phyloP scores from a whole-genome alignment of 2,888 invertebrate species.

The Phaedon cochleariae region DNA sequence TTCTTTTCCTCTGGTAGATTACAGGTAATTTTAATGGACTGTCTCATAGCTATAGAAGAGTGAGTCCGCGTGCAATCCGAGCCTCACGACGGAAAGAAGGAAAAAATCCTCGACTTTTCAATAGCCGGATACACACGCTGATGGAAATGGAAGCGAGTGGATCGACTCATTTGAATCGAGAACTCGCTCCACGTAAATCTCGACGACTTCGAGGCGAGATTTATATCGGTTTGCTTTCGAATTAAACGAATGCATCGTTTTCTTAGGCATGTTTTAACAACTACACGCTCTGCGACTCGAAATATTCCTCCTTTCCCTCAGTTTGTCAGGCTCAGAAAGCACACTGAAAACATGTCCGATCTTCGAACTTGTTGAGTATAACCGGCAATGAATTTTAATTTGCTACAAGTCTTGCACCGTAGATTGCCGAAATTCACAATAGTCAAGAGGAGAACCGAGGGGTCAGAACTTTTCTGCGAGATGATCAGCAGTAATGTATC shows the following conservation, averaged over 20 bases:
- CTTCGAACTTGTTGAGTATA: too few species aligned
- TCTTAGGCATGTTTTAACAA: slow-evolving; percentile 7
- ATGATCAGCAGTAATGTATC: too few species aligned
- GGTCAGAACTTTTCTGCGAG: too few species aligned
- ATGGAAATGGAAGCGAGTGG: slow-evolving; percentile 36
- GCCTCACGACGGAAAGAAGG: neutral
- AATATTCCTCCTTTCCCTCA: neutral
- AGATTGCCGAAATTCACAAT: too few species aligned
- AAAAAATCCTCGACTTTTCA: slow-evolving; percentile 31
- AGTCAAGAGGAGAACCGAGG: too few species aligned
- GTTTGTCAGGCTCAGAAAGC: neutral
- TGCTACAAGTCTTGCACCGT: too few species aligned
- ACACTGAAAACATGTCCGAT: too few species aligned
- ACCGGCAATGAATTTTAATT: too few species aligned
- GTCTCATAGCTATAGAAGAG: neutral
- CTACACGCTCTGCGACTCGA: slow-evolving; percentile 15
- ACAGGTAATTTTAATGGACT: neutral
- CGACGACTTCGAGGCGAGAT: slow-evolving; percentile 48
- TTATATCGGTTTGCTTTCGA: slow-evolving; percentile 48
- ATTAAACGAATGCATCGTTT: slow-evolving; percentile 33
- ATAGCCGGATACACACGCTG: slow-evolving; percentile 41
- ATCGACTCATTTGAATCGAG: slow-evolving; percentile 46
- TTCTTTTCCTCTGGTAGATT: too few species aligned
- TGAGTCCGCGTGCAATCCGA: neutral
- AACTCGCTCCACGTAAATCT: slow-evolving; percentile 49